Percentiles rank a stretch among this genome's conserved stretches.
phyloP scores from a whole-genome alignment of 2,113 vertebrate genomes.

The Echinops telfairi region DNA sequence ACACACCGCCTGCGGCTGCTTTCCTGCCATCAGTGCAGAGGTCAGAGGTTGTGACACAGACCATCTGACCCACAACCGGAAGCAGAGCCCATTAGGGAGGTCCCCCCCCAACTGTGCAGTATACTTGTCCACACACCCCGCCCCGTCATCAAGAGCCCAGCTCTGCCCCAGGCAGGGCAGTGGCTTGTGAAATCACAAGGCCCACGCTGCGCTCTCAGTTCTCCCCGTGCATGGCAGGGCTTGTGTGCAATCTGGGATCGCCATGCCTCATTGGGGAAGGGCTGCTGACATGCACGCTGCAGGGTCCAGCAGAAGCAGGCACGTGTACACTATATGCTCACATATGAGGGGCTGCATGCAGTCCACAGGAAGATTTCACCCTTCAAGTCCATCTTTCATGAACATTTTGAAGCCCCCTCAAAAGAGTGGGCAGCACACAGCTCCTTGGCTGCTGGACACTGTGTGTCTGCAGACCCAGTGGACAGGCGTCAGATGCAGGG shows the following conservation, averaged over 20 bases:
- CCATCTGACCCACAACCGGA: not conserved
- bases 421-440: too few species aligned
- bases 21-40: not conserved
- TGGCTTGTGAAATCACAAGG: not conserved
- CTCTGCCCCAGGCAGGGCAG: not conserved
- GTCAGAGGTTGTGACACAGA: too few species aligned
- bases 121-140: not conserved
- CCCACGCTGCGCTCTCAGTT: not conserved
- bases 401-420: too few species aligned
- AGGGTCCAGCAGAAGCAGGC: not conserved
- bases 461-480: too few species aligned
- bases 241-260: not conserved
- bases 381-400: too few species aligned
- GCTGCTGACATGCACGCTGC: not conserved
- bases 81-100: not conserved
- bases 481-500: not conserved
- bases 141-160: not conserved
- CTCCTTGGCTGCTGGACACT: too few species aligned
- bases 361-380: too few species aligned
- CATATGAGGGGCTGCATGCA: too few species aligned
- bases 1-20: too few species aligned
- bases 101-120: accelerated
- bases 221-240: not conserved
- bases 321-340: not conserved
- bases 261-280: not conserved